A percentile compares a stretch with the other conserved stretches of the same genome.
Evolutionary conservation across 1,140 invertebrate genomes (phyloP).

Genomic region (Aphelinus atriplicis): DNA sequence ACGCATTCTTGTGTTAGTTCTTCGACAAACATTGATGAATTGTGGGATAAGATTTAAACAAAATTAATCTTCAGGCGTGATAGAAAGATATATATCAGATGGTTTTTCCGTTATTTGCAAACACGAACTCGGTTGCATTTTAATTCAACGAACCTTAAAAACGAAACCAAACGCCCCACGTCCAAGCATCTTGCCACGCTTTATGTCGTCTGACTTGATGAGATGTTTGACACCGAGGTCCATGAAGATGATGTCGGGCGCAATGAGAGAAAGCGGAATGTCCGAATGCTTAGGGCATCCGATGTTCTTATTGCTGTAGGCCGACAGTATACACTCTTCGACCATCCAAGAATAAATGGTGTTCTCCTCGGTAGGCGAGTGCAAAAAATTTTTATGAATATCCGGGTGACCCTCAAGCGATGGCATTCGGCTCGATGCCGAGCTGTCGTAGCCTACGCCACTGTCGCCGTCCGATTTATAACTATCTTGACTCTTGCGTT

Average conservation of each 20-base stretch:
- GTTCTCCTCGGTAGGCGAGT: constrained; percentile 50
- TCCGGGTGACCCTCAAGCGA: constrained; percentile 82
- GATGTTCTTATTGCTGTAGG: constrained; percentile 77
- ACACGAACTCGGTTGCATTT: too few relatives aligned
- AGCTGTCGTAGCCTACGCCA: constrained; percentile 78
- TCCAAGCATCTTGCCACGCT: constrained; percentile 84
- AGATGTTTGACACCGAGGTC: constrained; percentile 85
- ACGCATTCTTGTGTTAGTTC: too few relatives aligned
- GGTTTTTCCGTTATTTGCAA: too few relatives aligned
- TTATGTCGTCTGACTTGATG: constrained; percentile 83
- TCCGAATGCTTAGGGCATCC: constrained; percentile 80
- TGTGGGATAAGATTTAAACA: too few relatives aligned
- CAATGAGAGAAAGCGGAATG: constrained; percentile 78
- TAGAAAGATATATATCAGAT: too few relatives aligned
- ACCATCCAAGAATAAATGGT: constrained; percentile 83
- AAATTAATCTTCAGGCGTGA: too few relatives aligned
- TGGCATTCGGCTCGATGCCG: constrained; percentile 79
- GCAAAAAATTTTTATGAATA: constrained; percentile 51
- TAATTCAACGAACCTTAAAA: constrained; percentile 68
- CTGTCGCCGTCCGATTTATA: constrained; percentile 81
- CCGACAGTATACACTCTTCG: constrained; percentile 93
- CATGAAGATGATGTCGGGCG: constrained; percentile 89
- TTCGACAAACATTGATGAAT: too few relatives aligned
- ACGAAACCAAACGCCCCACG: constrained; percentile 98
- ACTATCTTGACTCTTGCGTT: constrained; percentile 72